Evolutionary conservation across 2,888 invertebrate species (phyloP).

Genomic region (Sminthurinus aureus): DNA sequence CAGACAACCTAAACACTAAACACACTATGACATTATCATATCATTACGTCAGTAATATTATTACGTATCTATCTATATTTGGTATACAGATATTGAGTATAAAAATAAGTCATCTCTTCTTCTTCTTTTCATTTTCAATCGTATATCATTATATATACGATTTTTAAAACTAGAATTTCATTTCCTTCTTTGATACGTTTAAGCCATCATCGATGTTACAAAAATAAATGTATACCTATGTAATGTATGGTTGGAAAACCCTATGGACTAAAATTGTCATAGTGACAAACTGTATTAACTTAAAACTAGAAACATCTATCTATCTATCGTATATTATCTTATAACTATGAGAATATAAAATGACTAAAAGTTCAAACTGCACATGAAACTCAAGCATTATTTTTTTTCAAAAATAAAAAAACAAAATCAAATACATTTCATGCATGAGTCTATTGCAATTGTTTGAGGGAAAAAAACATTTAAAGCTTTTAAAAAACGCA

Average conservation of each 20-base stretch:
- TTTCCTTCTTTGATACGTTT: background rate
- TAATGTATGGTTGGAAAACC: background rate
- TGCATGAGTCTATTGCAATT: background rate
- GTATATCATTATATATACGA: too few species aligned
- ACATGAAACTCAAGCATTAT: conserved; percentile 11
- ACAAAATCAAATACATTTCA: background rate
- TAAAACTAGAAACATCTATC: too few species aligned
- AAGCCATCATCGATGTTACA: conserved; percentile 8
- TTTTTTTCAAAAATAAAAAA: background rate
- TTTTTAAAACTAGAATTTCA: too few species aligned
- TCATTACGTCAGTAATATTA: background rate
- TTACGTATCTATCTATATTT: background rate
- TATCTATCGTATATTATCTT: too few species aligned
- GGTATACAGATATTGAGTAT: background rate
- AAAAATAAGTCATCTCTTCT: background rate
- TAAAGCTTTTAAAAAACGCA: background rate
- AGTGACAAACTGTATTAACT: too few species aligned
- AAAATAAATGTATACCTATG: conserved; percentile 8
- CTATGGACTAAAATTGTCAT: too few species aligned
- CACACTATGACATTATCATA: too few species aligned
- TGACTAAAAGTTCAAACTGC: conserved; percentile 3
- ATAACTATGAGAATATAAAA: conserved; percentile 2
- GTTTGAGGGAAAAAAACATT: background rate
- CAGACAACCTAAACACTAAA: too few species aligned
- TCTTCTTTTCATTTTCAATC: too few species aligned